These are phyloP conservation scores for Hydropsyche tenuis DNA, from an alignment of 1,140 invertebrate genomes.

Conservation along the genomic window DNA sequence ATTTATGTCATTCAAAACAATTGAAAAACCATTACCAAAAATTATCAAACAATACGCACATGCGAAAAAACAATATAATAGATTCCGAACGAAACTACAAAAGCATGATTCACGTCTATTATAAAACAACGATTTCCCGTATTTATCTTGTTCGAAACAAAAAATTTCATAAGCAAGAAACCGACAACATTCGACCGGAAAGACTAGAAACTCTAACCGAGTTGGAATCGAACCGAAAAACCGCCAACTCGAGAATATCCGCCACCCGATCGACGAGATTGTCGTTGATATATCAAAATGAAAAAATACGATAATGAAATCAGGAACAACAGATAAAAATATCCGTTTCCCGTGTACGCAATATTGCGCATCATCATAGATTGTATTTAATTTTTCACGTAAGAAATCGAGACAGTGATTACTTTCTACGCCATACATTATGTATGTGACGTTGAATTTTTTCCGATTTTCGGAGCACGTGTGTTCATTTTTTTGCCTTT, in stretches of 20 bases:
- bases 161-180: neutral
- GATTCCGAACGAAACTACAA: too few species aligned
- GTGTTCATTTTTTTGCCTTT: neutral
- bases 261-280: neutral
- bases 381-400: too few species aligned
- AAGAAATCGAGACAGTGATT: conserved; percentile 1
- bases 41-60: too few species aligned
- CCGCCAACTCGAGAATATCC: neutral
- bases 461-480: neutral
- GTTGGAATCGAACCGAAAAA: neutral
- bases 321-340: too few species aligned
- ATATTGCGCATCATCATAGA: too few species aligned
- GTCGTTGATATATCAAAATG: too few species aligned
- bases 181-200: conserved; percentile 4
- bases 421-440: conserved; percentile 19
- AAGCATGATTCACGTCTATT: neutral
- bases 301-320: too few species aligned
- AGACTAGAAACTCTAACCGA: neutral
- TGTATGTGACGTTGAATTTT: conserved; percentile 2
- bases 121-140: neutral
- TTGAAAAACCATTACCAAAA: too few species aligned
- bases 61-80: too few species aligned
- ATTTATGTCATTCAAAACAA: too few species aligned
- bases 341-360: too few species aligned
- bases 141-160: neutral